A percentile compares a stretch with the other conserved stretches of the same genome.
phyloP scores from a whole-genome alignment of 2,797 vertebrate genomes.

The Aphelocoma californica region DNA sequence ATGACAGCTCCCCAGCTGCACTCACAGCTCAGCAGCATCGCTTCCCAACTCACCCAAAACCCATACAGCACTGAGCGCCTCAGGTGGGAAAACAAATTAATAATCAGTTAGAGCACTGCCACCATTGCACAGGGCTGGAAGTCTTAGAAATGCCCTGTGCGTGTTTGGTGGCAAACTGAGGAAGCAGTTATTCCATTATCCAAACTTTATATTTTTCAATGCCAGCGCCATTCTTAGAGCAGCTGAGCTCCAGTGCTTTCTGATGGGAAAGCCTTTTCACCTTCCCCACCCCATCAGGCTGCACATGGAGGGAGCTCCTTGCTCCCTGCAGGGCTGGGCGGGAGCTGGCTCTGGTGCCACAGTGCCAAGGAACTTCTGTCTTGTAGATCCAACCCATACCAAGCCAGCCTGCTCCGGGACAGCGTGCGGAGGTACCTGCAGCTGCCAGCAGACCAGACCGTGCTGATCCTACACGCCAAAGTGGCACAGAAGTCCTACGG shows the following conservation, averaged over 20 bases:
- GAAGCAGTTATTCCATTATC: background rate
- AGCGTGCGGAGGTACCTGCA: slow-evolving; percentile 77
- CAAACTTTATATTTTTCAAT: background rate
- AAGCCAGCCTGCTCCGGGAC: slow-evolving; percentile 68
- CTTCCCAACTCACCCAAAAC: background rate
- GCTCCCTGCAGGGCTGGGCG: background rate
- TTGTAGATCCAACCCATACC: slow-evolving; percentile 55
- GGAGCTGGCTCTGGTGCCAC: background rate
- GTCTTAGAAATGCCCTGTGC: background rate
- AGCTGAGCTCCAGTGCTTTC: background rate
- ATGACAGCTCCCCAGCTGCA: background rate
- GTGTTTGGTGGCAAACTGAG: background rate
- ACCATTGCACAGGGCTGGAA: background rate
- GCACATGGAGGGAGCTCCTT: background rate
- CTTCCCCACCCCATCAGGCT: background rate
- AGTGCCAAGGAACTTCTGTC: background rate
- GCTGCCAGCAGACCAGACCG: slow-evolving; percentile 81
- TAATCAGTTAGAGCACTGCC: background rate
- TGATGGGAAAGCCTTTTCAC: background rate
- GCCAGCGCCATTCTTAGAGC: background rate
- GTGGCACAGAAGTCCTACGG: slow-evolving; percentile 97
- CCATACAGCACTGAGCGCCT: background rate
- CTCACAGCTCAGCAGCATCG: background rate
- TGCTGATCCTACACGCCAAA: slow-evolving; percentile 90
- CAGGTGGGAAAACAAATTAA: background rate